These are phyloP conservation scores for Dendrolimus pini DNA, from an alignment of 2,888 invertebrate genomes.

Conservation along the genomic window DNA sequence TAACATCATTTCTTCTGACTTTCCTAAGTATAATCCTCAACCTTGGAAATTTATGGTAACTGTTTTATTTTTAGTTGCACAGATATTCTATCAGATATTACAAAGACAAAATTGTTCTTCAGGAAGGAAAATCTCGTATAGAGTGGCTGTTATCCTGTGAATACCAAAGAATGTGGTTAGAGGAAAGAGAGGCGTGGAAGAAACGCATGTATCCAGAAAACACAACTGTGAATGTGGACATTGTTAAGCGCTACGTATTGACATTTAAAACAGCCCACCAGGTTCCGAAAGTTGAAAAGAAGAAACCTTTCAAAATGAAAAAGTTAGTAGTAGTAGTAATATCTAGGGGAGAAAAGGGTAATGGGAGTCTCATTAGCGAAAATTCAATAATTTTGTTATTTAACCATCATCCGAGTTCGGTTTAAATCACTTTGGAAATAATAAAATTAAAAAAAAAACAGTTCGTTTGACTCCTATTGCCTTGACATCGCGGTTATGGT, in stretches of 20 bases:
- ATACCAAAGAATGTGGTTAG: conserved; percentile 77
- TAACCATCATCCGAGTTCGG: neutral
- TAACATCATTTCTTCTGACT: conserved; percentile 75
- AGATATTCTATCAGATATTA: conserved; percentile 2
- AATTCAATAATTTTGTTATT: neutral
- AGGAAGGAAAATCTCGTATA: conserved; percentile 62
- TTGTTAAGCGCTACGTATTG: conserved; percentile 62
- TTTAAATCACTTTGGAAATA: neutral
- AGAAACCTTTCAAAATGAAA: conserved; percentile 66
- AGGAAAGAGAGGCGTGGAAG: conserved; percentile 71
- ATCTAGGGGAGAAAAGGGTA: too few relatives aligned
- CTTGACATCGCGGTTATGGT: neutral
- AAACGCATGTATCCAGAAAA: conserved; percentile 73
- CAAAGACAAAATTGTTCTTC: conserved; percentile 6
- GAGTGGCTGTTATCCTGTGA: conserved; percentile 71
- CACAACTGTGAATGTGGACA: conserved; percentile 52
- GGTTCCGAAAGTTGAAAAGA: conserved; percentile 62
- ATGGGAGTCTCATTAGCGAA: too few relatives aligned
- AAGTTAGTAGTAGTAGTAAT: conserved; percentile 34
- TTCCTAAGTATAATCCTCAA: conserved; percentile 62
- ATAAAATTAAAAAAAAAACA: neutral
- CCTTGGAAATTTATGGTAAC: conserved; percentile 76
- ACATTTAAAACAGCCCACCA: conserved; percentile 60
- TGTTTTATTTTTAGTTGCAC: neutral
- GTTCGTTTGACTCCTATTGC: neutral